phyloP scores from a whole-genome alignment of 2,888 invertebrate species.

The Dusona sp. region DNA sequence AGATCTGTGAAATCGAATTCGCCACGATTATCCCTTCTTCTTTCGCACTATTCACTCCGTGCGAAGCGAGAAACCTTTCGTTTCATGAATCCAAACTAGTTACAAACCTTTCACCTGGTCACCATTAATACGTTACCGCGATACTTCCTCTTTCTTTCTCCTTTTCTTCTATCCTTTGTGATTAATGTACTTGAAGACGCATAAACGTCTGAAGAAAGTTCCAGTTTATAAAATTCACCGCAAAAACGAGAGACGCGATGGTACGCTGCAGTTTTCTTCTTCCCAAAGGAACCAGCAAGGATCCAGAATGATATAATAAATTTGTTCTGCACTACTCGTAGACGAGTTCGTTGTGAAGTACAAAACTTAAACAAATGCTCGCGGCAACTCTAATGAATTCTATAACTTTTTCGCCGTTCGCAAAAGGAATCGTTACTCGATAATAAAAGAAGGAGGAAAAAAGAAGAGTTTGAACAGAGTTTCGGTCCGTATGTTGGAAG shows the following conservation, averaged over 20 bases:
- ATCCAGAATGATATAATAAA: slow-evolving; percentile 16
- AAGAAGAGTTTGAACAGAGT: neutral
- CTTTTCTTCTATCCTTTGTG: neutral
- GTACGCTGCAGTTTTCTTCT: neutral
- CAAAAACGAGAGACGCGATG: neutral
- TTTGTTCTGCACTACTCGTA: neutral
- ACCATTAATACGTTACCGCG: neutral
- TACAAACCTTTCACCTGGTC: slow-evolving; percentile 13
- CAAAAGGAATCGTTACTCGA: neutral
- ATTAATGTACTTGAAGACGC: slow-evolving; percentile 6
- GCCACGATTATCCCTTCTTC: slow-evolving; percentile 25
- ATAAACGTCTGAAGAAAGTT: neutral
- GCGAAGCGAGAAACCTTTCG: slow-evolving; percentile 15
- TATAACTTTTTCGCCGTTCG: slow-evolving; percentile 19
- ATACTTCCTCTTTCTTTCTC: neutral
- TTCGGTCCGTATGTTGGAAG: neutral
- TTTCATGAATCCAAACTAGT: slow-evolving; percentile 19
- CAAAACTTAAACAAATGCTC: slow-evolving; percentile 33
- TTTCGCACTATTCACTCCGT: slow-evolving; percentile 5
- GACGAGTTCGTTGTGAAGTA: neutral
- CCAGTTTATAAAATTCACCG: neutral
- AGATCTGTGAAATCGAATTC: slow-evolving; percentile 46
- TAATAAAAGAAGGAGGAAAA: neutral
- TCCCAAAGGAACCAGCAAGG: neutral
- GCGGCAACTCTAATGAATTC: slow-evolving; percentile 26